Evolutionary conservation across 2,797 vertebrate species (phyloP).

Genomic region (Clangula hyemalis): DNA sequence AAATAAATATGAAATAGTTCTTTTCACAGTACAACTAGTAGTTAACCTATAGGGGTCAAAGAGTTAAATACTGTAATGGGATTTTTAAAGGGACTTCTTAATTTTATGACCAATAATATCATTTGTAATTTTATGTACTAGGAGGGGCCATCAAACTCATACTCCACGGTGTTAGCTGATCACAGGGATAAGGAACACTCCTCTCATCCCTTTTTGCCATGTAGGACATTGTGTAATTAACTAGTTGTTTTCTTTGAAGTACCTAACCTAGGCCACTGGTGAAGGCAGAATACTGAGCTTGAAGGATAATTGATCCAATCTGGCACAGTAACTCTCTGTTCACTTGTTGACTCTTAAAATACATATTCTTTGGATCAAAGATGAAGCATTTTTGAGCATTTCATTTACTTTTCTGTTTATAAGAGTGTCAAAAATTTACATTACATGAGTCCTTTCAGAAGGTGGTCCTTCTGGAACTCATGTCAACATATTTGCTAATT

Average conservation of each 20-base stretch:
- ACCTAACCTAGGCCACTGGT: background rate
- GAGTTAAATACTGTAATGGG: slow-evolving; percentile 35
- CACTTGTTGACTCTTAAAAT: background rate
- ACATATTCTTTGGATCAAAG: background rate
- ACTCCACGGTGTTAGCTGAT: slow-evolving; percentile 27
- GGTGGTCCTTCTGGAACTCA: background rate
- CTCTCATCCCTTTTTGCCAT: slow-evolving; percentile 11
- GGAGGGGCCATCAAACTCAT: slow-evolving; percentile 33
- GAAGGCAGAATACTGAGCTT: background rate
- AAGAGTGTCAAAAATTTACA: background rate
- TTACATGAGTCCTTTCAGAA: background rate
- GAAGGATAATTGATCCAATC: background rate
- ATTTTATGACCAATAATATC: slow-evolving; percentile 40
- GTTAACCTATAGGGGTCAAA: slow-evolving; percentile 28
- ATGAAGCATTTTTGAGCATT: background rate
- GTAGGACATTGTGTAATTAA: background rate
- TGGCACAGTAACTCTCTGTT: background rate
- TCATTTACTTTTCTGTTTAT: background rate
- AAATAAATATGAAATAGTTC: background rate
- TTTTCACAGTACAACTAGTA: background rate
- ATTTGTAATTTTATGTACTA: slow-evolving; percentile 16
- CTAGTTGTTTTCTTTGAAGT: slow-evolving; percentile 43
- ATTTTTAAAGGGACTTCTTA: slow-evolving; percentile 45
- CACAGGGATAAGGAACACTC: slow-evolving; percentile 15
- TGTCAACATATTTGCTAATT: background rate